A percentile compares a stretch with the other conserved stretches of the same genome.
Evolutionary conservation across 2,113 vertebrate genomes (phyloP).

Genomic region (Pseudorectes ferrugineus): DNA sequence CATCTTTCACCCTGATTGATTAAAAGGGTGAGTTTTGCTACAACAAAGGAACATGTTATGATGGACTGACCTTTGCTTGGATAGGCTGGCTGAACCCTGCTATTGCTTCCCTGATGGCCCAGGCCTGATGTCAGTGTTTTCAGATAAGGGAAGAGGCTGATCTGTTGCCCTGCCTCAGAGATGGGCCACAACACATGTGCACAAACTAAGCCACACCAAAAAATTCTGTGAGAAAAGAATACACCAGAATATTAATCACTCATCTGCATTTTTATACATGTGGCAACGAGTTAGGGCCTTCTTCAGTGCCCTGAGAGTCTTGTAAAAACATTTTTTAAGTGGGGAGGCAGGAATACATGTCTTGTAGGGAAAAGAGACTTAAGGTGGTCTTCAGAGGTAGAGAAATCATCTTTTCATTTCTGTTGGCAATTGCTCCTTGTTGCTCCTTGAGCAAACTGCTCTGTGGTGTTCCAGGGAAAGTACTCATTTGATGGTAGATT

Average conservation of each 20-base stretch:
- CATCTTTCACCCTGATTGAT: neutral
- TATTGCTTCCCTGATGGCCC: neutral
- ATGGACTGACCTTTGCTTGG: neutral
- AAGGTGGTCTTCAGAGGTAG: neutral
- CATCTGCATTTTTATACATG: neutral
- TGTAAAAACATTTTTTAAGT: neutral
- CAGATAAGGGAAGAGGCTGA: neutral
- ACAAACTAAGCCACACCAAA: neutral
- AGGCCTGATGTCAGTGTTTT: neutral
- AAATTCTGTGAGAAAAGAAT: neutral
- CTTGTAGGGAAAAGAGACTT: neutral
- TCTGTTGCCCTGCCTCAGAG: neutral
- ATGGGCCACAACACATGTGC: neutral
- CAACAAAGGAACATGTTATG: neutral
- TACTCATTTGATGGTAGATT: neutral
- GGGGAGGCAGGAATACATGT: neutral
- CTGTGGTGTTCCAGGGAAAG: neutral
- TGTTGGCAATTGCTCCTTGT: neutral
- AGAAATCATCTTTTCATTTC: neutral
- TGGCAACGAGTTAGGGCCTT: neutral
- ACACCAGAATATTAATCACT: neutral
- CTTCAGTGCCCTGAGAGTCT: neutral
- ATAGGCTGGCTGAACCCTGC: neutral
- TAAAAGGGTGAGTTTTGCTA: neutral
- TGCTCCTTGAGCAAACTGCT: neutral